These are phyloP conservation scores for Linyphia triangularis DNA, from an alignment of 2,888 invertebrate species.

Conservation along the genomic window DNA sequence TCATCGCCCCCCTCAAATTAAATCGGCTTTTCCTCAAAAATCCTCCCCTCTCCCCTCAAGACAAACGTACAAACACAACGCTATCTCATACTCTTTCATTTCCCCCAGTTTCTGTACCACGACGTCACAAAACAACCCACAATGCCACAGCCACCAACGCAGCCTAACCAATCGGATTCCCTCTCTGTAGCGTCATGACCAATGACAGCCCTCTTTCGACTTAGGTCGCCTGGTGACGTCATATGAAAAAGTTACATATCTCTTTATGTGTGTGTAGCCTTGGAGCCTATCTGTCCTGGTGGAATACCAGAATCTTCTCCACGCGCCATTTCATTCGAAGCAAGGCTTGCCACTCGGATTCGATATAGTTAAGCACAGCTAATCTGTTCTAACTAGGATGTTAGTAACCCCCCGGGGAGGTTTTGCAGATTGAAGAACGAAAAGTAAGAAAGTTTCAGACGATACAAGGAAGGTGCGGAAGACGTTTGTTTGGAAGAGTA, in stretches of 20 bases:
- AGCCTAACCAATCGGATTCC: no score
- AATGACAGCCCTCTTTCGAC: no score
- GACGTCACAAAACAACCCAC: no score
- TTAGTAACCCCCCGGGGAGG: not conserved
- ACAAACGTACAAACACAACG: no score
- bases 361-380: conserved; percentile 42
- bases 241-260: no score
- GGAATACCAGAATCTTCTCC: conserved; percentile 15
- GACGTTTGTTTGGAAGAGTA: not conserved
- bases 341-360: conserved; percentile 1
- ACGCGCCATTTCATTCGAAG: conserved; percentile 41
- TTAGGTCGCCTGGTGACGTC: no score
- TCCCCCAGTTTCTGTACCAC: no score
- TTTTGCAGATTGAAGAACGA: not conserved
- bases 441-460: not conserved
- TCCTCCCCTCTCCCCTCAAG: conserved; percentile 7
- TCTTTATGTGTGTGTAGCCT: no score
- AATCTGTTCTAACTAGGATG: conserved; percentile 58
- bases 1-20: conserved; percentile 59
- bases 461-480: not conserved
- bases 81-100: no score
- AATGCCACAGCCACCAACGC: no score
- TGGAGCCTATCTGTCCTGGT: no score
- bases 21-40: conserved; percentile 48
- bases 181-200: no score